Evolutionary conservation across 2,888 invertebrate species (phyloP).

Genomic region (Chrysolina oricalcia): DNA sequence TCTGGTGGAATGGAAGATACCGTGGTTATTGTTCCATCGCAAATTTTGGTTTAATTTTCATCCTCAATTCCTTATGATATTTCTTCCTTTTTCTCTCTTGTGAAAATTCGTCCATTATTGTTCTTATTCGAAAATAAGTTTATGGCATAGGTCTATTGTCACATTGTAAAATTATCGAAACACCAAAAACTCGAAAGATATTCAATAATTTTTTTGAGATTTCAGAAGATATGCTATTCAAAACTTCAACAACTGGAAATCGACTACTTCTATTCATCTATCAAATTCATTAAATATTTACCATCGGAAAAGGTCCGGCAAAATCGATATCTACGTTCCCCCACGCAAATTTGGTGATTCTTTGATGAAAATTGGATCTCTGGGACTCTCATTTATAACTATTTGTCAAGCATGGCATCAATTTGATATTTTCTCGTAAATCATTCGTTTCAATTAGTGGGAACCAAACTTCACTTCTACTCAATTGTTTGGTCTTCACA

Average conservation of each 20-base stretch:
- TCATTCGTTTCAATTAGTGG: background rate
- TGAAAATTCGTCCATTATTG: too few species aligned
- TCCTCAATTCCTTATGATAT: too few species aligned
- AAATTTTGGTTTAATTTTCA: too few species aligned
- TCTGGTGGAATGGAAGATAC: too few species aligned
- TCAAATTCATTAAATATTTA: constrained; percentile 21
- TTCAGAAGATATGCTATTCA: background rate
- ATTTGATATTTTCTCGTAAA: background rate
- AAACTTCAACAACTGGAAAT: constrained; percentile 22
- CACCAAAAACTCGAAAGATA: constrained; percentile 25
- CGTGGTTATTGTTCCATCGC: too few species aligned
- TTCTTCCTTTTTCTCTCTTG: too few species aligned
- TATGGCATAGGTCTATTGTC: constrained; percentile 38
- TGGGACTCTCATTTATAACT: background rate
- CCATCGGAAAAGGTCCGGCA: constrained; percentile 29
- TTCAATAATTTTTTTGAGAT: background rate
- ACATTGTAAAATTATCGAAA: constrained; percentile 24
- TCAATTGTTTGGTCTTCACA: constrained; percentile 9
- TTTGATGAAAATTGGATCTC: background rate
- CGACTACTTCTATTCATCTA: constrained; percentile 33
- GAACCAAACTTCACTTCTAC: background rate
- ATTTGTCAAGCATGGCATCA: background rate
- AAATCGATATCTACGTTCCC: constrained; percentile 7
- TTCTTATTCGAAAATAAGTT: too few species aligned
- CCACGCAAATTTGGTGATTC: background rate